Evolutionary conservation across 2,113 vertebrate species (phyloP).

Genomic region (Bujurquina vittata): DNA sequence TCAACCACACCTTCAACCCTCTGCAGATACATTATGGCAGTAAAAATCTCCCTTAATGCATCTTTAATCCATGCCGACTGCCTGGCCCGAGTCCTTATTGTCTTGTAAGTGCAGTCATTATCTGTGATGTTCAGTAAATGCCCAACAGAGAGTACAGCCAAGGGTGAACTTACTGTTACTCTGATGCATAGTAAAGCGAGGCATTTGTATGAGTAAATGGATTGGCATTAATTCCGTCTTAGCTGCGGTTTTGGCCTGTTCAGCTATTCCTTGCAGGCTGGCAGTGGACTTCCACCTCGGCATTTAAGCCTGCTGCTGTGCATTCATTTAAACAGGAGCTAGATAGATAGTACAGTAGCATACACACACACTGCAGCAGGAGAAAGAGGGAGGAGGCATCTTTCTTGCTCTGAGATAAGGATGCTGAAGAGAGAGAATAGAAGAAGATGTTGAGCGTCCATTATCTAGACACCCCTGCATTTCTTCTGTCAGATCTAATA

Average conservation of each 20-base stretch:
- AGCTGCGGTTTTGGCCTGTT: background rate
- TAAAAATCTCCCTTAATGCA: constrained; percentile 58
- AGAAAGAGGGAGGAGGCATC: background rate
- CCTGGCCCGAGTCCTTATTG: constrained; percentile 49
- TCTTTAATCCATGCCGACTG: constrained; percentile 62
- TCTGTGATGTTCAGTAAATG: constrained; percentile 60
- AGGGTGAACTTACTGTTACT: constrained; percentile 47
- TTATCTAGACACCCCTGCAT: constrained; percentile 31
- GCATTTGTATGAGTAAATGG: constrained; percentile 47
- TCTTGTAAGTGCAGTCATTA: constrained; percentile 66
- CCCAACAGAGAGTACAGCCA: constrained; percentile 49
- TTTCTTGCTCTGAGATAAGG: constrained; percentile 6
- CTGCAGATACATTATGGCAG: constrained; percentile 59
- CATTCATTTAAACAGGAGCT: constrained; percentile 17
- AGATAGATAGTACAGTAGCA: background rate
- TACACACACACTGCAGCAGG: background rate
- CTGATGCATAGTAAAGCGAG: constrained; percentile 43
- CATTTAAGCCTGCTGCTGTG: constrained; percentile 3
- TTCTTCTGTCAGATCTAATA: constrained; percentile 26
- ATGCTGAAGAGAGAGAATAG: constrained; percentile 4
- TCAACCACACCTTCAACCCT: constrained; percentile 49
- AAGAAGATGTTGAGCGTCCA: constrained; percentile 7
- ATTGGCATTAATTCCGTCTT: constrained; percentile 19
- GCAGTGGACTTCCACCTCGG: constrained; percentile 9
- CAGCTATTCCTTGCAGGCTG: background rate